Conservation (phyloP, 1,140 invertebrate species). For the Brachionus angularis region DNA sequence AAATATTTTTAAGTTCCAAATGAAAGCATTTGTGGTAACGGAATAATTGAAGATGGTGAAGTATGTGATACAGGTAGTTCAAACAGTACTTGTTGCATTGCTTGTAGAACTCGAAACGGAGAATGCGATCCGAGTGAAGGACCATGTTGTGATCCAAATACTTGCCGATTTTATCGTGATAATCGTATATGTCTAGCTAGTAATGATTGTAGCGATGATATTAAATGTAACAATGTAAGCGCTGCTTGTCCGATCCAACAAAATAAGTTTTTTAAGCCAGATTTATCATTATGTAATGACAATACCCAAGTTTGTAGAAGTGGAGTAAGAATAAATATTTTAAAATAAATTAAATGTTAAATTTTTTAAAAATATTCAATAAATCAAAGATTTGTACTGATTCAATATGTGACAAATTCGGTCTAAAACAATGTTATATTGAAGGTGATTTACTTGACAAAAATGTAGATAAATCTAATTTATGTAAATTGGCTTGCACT, state of each 20-base stretch:
- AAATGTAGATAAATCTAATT: constrained; percentile 9
- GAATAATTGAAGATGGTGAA: constrained; percentile 93
- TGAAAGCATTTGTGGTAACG: constrained; percentile 96
- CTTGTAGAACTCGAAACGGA: background rate
- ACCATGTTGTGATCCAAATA: constrained; percentile 22
- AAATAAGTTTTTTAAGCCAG: constrained; percentile 4
- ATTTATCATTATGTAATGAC: constrained; percentile 14
- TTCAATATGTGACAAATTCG: constrained; percentile 23
- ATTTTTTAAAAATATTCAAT: background rate
- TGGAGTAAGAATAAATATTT: background rate
- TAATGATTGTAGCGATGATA: constrained; percentile 20
- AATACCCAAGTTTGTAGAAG: constrained; percentile 30
- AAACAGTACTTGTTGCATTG: constrained; percentile 62
- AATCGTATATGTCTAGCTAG: background rate
- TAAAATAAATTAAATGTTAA: background rate
- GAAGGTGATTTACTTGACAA: constrained; percentile 23
- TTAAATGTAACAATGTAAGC: constrained; percentile 4
- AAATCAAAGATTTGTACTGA: constrained; percentile 4
- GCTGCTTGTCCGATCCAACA: constrained; percentile 16
- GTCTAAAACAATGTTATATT: constrained; percentile 14
- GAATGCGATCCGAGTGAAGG: constrained; percentile 26
- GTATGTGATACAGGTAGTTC: constrained; percentile 97
- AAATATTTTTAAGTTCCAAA: constrained; percentile 53
- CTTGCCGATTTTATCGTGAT: constrained; percentile 14
- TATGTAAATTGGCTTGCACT: constrained; percentile 10